Base-by-base conservation (phyloP, 2,797 vertebrate species). In the Chelon auratus region DNA sequence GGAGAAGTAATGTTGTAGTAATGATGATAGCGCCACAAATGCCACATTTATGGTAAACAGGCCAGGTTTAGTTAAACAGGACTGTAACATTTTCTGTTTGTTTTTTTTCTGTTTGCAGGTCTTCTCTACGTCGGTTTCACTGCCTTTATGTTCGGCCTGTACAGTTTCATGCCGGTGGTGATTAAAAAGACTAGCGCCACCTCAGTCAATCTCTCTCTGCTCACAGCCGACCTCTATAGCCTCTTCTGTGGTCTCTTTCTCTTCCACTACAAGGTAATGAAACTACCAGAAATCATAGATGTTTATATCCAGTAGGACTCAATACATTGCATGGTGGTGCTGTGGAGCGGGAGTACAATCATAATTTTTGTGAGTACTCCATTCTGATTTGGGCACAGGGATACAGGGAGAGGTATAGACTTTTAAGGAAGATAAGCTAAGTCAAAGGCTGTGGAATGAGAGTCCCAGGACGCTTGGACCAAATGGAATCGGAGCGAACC, bases 151-250 rank as follows among this genome's bases (percentile, higher is more conserved):
- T 98, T 99, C 75, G 93, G 95, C 75, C 95, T 98, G 56, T 99
- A 98, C 91, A 98, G 97, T 92, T 97, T 98, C 76, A 97, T 97
- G 96, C 97, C 97, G 0, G 93, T 99, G 51, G 97, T 98, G 81
- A 95, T 99, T 63, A 97, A 95, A 90, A 96, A 96, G 90, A 99
- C 96, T 22, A 97, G 97, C 1, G 97, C 97, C 80, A 95, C 97
- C 37, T 95, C 96, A 0, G 96, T 98, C 90, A 99, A 97, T 81
- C 96, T 99, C 53, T 97, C 97, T 56, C 91, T 97, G 20, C 95
- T 99, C 85, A 99, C 97, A 0, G 96, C 97, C 3, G 96, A 98
- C 87, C 89, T 98, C 51, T 99, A 98, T 93, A 96, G 95, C 81
- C 94, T 98, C 43, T 97, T 98, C 91, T 98, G 96, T 62, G 97